These are phyloP conservation scores for Pseudochaenichthys georgianus DNA, from an alignment of 2,797 vertebrate species.

Conservation along the genomic window DNA sequence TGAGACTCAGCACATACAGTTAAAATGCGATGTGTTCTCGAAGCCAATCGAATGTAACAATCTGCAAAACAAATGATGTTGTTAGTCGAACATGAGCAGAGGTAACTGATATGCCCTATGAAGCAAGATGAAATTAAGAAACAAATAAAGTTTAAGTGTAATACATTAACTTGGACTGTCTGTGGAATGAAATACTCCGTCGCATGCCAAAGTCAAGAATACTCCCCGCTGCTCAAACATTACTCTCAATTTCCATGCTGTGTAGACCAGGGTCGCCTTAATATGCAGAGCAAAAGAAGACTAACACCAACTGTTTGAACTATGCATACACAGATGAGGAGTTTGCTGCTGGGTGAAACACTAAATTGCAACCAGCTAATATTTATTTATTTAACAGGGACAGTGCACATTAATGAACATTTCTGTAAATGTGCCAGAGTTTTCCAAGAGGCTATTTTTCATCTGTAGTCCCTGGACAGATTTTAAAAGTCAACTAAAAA, in stretches of 20 bases:
- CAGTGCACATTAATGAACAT: too few species aligned
- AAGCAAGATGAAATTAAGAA: conserved; percentile 14
- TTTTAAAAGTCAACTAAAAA: too few species aligned
- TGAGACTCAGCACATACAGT: conserved; percentile 31
- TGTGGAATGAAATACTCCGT: conserved; percentile 9
- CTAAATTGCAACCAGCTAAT: not conserved
- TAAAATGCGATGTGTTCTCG: conserved; percentile 5
- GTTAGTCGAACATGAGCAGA: not conserved
- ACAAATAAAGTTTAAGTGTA: conserved; percentile 5
- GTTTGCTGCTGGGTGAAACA: not conserved
- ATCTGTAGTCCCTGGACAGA: too few species aligned
- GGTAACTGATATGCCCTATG: not conserved
- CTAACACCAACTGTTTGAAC: not conserved
- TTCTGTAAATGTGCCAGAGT: too few species aligned
- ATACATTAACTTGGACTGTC: conserved; percentile 8
- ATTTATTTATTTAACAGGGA: too few species aligned
- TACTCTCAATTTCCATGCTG: conserved; percentile 1
- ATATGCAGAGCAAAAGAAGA: not conserved
- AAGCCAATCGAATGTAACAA: not conserved
- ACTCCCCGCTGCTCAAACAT: not conserved
- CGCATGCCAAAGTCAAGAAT: conserved; percentile 20
- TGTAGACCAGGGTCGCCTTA: not conserved
- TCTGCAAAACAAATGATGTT: conserved; percentile 24
- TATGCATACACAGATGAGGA: not conserved
- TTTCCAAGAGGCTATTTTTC: too few species aligned